Percentiles rank a stretch among this genome's conserved stretches.
Evolutionary conservation across 1,140 invertebrate genomes (phyloP).

Genomic region (Drosophila orena): DNA sequence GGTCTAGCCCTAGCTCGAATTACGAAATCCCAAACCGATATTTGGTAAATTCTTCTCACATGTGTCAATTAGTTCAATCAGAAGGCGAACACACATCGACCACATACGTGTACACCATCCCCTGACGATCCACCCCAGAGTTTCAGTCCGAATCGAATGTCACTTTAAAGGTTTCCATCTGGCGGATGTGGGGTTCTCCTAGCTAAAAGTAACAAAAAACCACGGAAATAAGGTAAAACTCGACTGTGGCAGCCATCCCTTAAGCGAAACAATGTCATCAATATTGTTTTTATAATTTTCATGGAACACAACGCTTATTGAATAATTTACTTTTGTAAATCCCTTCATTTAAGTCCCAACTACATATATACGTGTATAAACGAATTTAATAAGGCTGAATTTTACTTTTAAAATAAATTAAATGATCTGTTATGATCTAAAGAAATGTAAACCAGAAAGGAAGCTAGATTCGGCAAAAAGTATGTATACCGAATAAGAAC

Average conservation of each 20-base stretch:
- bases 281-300: not conserved
- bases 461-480: too few species aligned
- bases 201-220: slow-evolving; percentile 7
- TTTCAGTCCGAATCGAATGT: slow-evolving; percentile 32
- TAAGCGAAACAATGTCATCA: too few species aligned
- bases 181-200: slow-evolving; percentile 14
- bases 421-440: too few species aligned
- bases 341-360: too few species aligned
- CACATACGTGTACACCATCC: slow-evolving; percentile 52
- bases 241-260: slow-evolving; percentile 13
- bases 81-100: slow-evolving; percentile 50
- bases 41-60: slow-evolving; percentile 46
- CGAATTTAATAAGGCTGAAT: too few species aligned
- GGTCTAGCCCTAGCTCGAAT: slow-evolving; percentile 39
- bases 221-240: slow-evolving; percentile 22
- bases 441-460: too few species aligned
- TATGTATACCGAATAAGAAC: too few species aligned
- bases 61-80: slow-evolving; percentile 82
- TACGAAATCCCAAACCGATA: slow-evolving; percentile 57
- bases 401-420: too few species aligned
- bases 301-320: too few species aligned
- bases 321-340: too few species aligned
- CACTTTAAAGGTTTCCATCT: slow-evolving; percentile 35
- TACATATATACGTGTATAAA: too few species aligned
- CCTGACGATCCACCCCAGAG: slow-evolving; percentile 9